Evolutionary conservation across 2,113 vertebrate genomes (phyloP).

Genomic region (Rousettus leschenaultii): DNA sequence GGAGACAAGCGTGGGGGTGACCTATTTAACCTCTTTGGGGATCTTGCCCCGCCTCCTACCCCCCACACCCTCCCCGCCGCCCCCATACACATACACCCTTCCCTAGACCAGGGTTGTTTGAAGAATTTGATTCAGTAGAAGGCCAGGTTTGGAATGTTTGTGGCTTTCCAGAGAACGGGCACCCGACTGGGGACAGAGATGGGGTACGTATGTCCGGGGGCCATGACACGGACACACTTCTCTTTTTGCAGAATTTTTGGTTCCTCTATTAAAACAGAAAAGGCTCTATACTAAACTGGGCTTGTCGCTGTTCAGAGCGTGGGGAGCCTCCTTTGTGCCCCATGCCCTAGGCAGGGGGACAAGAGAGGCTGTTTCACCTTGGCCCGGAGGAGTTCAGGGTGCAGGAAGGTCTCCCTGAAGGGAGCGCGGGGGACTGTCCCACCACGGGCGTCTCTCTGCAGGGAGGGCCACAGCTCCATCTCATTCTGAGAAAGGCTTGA

Average conservation of each 20-base stretch:
- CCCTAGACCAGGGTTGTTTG: background rate
- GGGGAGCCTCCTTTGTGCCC: background rate
- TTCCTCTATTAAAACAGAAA: conserved; percentile 28
- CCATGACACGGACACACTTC: conserved; percentile 27
- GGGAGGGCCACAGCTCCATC: too few species aligned
- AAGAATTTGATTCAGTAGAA: conserved; percentile 61
- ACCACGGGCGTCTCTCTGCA: fast-evolving
- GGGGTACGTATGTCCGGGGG: background rate
- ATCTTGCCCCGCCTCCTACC: conserved; percentile 4
- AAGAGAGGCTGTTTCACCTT: too few species aligned
- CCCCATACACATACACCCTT: background rate
- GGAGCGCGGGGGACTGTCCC: fast-evolving
- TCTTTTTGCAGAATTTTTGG: conserved; percentile 61
- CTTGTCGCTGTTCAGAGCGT: background rate
- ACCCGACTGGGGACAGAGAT: background rate
- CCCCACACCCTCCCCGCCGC: background rate
- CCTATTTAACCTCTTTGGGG: conserved; percentile 62
- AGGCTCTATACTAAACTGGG: background rate
- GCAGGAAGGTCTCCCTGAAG: background rate
- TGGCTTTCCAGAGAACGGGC: conserved; percentile 69
- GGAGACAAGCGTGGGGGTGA: background rate
- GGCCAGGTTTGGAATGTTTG: conserved; percentile 68
- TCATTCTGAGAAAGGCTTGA: background rate
- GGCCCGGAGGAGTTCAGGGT: background rate
- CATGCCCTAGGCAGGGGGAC: fast-evolving